These are phyloP conservation scores for Linepithema humile DNA, from an alignment of 1,140 invertebrate species.

Conservation along the genomic window DNA sequence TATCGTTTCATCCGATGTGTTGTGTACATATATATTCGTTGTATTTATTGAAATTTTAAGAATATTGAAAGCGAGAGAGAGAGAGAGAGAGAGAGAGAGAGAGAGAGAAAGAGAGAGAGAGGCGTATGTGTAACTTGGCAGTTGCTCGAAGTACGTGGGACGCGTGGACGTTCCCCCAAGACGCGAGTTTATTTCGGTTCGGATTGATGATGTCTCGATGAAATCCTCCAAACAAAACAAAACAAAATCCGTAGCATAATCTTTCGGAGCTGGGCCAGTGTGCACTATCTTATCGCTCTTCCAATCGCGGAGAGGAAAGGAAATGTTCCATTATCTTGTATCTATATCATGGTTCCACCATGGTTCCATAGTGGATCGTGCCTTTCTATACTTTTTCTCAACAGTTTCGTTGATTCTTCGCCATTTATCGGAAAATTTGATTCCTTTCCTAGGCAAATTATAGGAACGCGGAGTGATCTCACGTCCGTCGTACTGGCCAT, in stretches of 20 bases:
- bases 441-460: conserved; percentile 37
- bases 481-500: background rate
- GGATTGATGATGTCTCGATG: conserved; percentile 1
- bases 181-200: conserved; percentile 22
- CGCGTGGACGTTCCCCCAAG: background rate
- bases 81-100: background rate
- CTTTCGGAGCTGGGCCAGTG: conserved; percentile 28
- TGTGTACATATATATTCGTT: background rate
- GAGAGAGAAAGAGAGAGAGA: no score
- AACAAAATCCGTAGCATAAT: no score
- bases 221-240: conserved; percentile 41
- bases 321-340: conserved; percentile 48
- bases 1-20: conserved; percentile 5
- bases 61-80: background rate
- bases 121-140: background rate
- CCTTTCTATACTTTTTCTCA: conserved; percentile 56
- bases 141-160: background rate
- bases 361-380: conserved; percentile 61
- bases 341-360: conserved; percentile 53
- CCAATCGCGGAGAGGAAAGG: conserved; percentile 43
- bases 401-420: conserved; percentile 51
- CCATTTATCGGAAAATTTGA: conserved; percentile 22
- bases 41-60: conserved; percentile 37
- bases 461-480: conserved; percentile 42
- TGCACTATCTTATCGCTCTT: conserved; percentile 43